Evolutionary conservation across 2,113 vertebrate species (phyloP).

Genomic region (Camelus dromedarius): DNA sequence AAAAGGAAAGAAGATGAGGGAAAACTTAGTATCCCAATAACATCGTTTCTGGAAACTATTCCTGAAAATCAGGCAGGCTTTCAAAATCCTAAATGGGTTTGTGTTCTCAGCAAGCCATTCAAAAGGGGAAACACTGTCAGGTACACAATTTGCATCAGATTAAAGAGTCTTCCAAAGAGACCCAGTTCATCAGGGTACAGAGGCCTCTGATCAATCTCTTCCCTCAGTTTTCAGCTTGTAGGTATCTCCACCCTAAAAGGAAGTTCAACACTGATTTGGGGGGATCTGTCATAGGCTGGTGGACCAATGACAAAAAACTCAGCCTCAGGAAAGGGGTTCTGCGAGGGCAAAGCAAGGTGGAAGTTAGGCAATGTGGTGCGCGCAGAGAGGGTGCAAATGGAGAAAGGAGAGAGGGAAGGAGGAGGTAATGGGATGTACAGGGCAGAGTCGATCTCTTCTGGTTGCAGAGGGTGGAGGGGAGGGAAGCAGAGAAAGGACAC

Average conservation of each 20-base stretch:
- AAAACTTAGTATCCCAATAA: not conserved
- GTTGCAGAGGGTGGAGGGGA: too few relatives aligned
- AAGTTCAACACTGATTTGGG: not conserved
- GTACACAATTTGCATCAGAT: not conserved
- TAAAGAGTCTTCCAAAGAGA: not conserved
- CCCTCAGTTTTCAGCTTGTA: not conserved
- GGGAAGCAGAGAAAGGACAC: too few relatives aligned
- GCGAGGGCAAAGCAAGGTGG: not conserved
- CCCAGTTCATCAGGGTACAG: not conserved
- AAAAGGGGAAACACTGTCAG: not conserved
- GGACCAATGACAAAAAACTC: not conserved
- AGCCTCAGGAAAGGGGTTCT: not conserved
- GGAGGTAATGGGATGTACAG: fast-evolving
- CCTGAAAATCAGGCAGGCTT: not conserved
- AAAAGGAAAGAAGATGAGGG: not conserved
- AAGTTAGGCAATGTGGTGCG: fast-evolving
- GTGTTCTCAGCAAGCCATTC: not conserved
- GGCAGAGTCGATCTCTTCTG: not conserved
- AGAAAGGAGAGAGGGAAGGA: not conserved
- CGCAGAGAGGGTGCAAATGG: too few relatives aligned
- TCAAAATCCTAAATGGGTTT: not conserved
- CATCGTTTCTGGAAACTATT: not conserved
- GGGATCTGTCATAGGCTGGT: too few relatives aligned
- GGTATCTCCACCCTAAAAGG: not conserved
- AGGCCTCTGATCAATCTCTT: not conserved